These are phyloP conservation scores for Melanotaenia parkinsoni DNA, from an alignment of 2,797 vertebrate species.

Conservation along the genomic window DNA sequence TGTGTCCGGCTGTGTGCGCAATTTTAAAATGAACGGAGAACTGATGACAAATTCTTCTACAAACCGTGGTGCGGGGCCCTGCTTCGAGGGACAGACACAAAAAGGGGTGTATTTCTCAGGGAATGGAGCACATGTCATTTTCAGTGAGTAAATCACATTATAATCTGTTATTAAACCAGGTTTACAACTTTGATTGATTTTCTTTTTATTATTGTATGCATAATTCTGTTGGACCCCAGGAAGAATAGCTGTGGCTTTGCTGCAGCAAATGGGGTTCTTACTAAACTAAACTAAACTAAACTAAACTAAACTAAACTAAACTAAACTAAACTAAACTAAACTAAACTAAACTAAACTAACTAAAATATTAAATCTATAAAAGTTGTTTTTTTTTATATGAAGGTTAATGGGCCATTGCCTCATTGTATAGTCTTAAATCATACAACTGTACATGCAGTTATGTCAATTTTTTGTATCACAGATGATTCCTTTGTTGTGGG, in stretches of 20 bases:
- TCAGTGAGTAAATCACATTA: conserved; percentile 82
- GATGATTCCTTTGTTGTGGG: conserved; percentile 84
- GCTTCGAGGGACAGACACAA: conserved; percentile 84
- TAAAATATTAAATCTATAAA: background rate
- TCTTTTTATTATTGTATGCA: no score
- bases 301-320: no score
- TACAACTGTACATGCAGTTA: background rate
- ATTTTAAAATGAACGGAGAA: conserved; percentile 87
- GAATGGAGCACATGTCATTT: conserved; percentile 83
- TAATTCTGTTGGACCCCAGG: no score
- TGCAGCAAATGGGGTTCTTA: no score
- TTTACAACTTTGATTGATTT: background rate
- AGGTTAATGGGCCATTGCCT: background rate
- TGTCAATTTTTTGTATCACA: conserved; percentile 60
- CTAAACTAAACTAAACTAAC: no score
- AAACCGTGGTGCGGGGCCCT: conserved; percentile 85
- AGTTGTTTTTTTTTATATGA: background rate
- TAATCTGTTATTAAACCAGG: background rate
- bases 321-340: no score
- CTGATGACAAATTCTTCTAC: conserved; percentile 75
- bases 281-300: no score
- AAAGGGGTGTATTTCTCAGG: conserved; percentile 90
- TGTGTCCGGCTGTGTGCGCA: conserved; percentile 90
- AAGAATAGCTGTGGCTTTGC: no score
- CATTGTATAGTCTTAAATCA: background rate